Evolutionary conservation across 2,888 invertebrate genomes (phyloP).

Genomic region (Monoplex corrugatus): DNA sequence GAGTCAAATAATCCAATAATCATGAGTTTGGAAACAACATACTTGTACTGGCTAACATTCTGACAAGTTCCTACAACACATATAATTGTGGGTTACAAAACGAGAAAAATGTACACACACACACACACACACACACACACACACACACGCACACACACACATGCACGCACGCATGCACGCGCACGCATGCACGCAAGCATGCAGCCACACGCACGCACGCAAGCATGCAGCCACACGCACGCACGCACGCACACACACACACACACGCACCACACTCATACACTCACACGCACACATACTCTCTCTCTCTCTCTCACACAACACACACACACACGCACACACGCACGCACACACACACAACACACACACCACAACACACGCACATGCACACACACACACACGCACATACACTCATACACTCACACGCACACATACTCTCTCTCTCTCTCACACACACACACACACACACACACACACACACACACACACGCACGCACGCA

Average conservation of each 20-base stretch:
- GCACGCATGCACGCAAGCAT: conserved; percentile 8
- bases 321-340: background rate
- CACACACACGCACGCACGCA: background rate
- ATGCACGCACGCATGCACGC: conserved; percentile 14
- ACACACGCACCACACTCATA: too few relatives aligned
- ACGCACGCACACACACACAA: background rate
- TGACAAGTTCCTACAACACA: too few relatives aligned
- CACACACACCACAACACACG: background rate
- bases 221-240: too few relatives aligned
- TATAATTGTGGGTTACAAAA: too few relatives aligned
- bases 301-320: too few relatives aligned
- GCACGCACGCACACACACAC: too few relatives aligned
- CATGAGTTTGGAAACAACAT: too few relatives aligned
- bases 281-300: too few relatives aligned
- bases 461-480: background rate
- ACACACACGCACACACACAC: conserved; percentile 9
- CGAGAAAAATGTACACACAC: too few relatives aligned
- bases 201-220: too few relatives aligned
- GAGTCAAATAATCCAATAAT: too few relatives aligned
- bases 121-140: conserved; percentile 5
- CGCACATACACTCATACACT: conserved; percentile 1
- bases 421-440: conserved; percentile 28
- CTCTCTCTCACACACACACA: background rate
- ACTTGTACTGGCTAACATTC: too few relatives aligned
- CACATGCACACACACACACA: background rate